Base-by-base conservation (phyloP, 2,888 invertebrate species). In the Sabatieria punctata region DNA sequence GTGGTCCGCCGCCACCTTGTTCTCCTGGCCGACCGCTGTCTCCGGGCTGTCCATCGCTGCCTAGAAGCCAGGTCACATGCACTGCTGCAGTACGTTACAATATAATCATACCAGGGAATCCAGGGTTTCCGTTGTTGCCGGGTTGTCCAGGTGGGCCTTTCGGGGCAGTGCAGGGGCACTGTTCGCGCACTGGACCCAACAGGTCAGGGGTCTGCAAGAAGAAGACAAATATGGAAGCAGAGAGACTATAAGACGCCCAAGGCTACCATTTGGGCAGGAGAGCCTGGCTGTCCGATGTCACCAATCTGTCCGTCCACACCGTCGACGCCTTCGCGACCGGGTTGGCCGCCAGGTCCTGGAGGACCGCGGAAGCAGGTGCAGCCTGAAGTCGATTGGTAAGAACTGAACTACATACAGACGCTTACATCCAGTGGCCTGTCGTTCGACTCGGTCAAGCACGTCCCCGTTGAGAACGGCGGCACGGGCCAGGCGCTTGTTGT, bases 111-210 rank as follows among this genome's bases (percentile, higher is more conserved):
- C n/a, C n/a, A n/a, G 36, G 39, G 26, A 39, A 38, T 46, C 61
- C 60, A 13, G 53, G 38, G 23, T 59, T 58, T 36, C 61, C 62
- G 45, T 51, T 22, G 11, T 25, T 33, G 18, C 47, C 47, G 13
- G 21, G 45, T 4, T 42, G 36, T 26, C 47, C 47, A 8, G 19
- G 36, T 4, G 47, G 26, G 8, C 47, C 47, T 24, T 37, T 52
- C 25, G 58, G 60, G 11, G 61, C 61, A 43, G 60, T 60, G 49
- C 63, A 64, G 13, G 63, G 61, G 45, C 63, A 64, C 50, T 63
- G 63, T 6, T 38, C 24, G 26, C 35, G 42, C 25, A 36, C 30
- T n/a, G 15, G 15, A 4, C n/a, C n/a, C 6, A 26, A 23, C 8
- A 30, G 26, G 6, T 13, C 38, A 8, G 38, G 38, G 38, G 38